Evolutionary conservation across 2,888 invertebrate genomes (phyloP), one percentile per base, ranked within the genome.

Genomic region (Orthosia incerta): DNA sequence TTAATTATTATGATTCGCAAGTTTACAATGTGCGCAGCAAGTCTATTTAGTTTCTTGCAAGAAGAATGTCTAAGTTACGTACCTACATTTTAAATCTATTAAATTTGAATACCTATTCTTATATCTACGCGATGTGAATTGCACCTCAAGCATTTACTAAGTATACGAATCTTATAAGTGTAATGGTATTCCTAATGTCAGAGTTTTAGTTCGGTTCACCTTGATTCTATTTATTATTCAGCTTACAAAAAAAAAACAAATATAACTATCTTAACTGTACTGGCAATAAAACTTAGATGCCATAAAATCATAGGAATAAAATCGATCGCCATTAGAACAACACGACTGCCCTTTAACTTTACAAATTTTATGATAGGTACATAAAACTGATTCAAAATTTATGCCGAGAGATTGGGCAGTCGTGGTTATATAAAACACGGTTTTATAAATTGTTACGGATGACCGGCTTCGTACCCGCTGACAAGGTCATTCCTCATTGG

Each of bases 291-390:
- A 78, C 53, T 45, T 62, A 23, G 53, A 76, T 67, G 56, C 23
- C 50, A 62, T 79, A 82, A 76, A 75, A 75, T 65, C 23, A 20
- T 20, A 73, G 11, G 70, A 78, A 76, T 62, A 70, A 73, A 72
- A 89, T 89, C 85, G 82, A 87, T 86, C 85, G 73, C 85, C 86
- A 89, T 90, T 91, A 88, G 80, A 74, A 71, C 70, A 70, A 83
- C 77, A 79, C 77, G 23, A 80, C 81, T 71, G 71, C 72, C 66
- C 76, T 80, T 75, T 64, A 57, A 77, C 20, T 74, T 69, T 53
- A 62, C 5, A 60, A 67, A 55, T 18, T 76, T 80, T 76, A 75
- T 72, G 63, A 63, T 79, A 26, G 26, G 26, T 26, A 67, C 74
- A 62, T 64, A 74, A 62, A 79, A 51, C 18, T 53, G 53, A 60